Evolutionary conservation across 2,888 invertebrate genomes (phyloP).

Genomic region (Calliphora vomitoria): DNA sequence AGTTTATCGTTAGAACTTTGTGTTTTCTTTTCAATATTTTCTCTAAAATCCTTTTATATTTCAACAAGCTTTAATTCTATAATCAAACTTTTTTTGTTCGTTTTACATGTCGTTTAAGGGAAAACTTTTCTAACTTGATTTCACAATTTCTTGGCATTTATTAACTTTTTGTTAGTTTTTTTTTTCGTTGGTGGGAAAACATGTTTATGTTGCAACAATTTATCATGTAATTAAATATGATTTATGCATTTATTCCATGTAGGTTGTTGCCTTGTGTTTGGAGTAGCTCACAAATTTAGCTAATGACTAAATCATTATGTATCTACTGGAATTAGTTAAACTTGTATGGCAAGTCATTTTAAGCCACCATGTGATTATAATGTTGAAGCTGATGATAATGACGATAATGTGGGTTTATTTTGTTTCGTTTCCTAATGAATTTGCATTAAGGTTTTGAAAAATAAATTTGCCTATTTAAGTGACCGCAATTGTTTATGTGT

Average conservation of each 20-base stretch:
- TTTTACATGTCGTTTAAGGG: not conserved
- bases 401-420: not conserved
- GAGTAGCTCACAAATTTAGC: not conserved
- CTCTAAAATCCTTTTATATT: constrained; percentile 3
- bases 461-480: not conserved
- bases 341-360: not conserved
- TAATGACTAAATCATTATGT: constrained; percentile 44
- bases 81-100: constrained; percentile 31
- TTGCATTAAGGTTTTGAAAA: not conserved
- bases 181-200: not conserved
- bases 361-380: constrained; percentile 16
- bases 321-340: not conserved
- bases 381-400: not conserved
- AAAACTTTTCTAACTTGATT: constrained; percentile 39
- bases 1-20: constrained; percentile 65
- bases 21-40: constrained; percentile 20
- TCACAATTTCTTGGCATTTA: constrained; percentile 49
- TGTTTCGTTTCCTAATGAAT: not conserved
- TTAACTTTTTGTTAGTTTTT: constrained; percentile 11
- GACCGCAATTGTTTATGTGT: not conserved
- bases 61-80: constrained; percentile 39
- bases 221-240: constrained; percentile 52
- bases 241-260: not conserved
- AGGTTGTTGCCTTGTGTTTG: not conserved
- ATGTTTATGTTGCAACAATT: constrained; percentile 38